These are phyloP conservation scores for Drosophila murphyi DNA, from an alignment of 1,140 invertebrate species.

Conservation along the genomic window DNA sequence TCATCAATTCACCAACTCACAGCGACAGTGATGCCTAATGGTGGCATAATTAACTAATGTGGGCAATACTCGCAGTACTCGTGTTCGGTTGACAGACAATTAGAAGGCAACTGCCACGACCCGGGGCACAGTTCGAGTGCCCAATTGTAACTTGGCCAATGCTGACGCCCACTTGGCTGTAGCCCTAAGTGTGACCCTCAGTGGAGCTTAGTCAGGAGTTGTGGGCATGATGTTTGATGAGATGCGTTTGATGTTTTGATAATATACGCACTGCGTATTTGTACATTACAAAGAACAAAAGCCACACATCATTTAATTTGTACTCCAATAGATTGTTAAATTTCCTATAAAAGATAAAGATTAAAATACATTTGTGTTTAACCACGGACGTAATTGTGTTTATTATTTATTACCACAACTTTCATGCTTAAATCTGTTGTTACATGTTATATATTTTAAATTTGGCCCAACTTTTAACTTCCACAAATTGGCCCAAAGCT, in stretches of 20 bases:
- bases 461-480: too few species aligned
- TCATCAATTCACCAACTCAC: constrained; percentile 37
- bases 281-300: constrained; percentile 13
- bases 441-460: too few species aligned
- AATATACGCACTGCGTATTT: constrained; percentile 23
- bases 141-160: constrained; percentile 53
- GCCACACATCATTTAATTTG: constrained; percentile 20
- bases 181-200: background rate
- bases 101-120: constrained; percentile 49
- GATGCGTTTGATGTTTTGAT: constrained; percentile 19
- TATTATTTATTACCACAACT: background rate
- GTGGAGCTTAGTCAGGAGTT: background rate
- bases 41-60: constrained; percentile 76
- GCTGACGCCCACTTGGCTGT: constrained; percentile 28
- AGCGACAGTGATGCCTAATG: constrained; percentile 54
- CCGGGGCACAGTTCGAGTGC: constrained; percentile 62
- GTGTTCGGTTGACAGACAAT: constrained; percentile 42
- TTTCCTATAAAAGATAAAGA: constrained; percentile 1
- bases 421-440: too few species aligned
- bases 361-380: constrained; percentile 4
- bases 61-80: constrained; percentile 36
- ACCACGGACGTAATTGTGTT: background rate
- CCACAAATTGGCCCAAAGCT: too few species aligned
- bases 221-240: too few species aligned
- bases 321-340: constrained; percentile 4